Evolutionary conservation across 2,113 vertebrate genomes (phyloP).

Genomic region (Eulemur rufifrons): DNA sequence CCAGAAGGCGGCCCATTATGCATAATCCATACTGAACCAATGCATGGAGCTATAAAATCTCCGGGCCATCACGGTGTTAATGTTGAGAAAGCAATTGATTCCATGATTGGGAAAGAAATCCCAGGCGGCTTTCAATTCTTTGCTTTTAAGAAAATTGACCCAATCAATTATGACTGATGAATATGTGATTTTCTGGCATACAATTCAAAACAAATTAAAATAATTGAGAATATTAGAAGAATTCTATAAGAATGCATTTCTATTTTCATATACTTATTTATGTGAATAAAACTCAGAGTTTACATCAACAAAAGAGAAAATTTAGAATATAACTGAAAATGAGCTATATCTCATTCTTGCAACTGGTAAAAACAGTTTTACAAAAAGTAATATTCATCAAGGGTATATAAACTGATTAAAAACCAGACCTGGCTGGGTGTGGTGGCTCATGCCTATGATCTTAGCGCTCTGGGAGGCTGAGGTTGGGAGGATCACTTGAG

Average conservation of each 20-base stretch:
- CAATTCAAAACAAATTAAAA: not conserved
- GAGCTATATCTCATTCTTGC: not conserved
- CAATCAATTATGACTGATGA: not conserved
- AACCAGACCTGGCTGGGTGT: not conserved
- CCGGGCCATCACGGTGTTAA: not conserved
- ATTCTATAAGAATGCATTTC: not conserved
- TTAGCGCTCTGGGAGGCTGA: no score
- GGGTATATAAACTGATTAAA: not conserved
- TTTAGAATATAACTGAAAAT: not conserved
- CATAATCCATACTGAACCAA: not conserved
- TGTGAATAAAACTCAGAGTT: not conserved
- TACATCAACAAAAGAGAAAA: not conserved
- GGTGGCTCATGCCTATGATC: no score
- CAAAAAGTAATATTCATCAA: not conserved
- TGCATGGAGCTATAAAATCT: not conserved
- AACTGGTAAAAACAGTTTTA: not conserved
- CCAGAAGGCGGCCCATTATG: not conserved
- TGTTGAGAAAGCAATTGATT: not conserved
- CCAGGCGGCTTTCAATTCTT: not conserved
- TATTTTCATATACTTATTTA: not conserved
- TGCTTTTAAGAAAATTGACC: not conserved
- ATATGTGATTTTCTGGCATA: not conserved
- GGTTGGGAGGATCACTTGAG: no score
- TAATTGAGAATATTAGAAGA: not conserved
- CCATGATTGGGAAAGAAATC: not conserved